Conservation (phyloP, 2,113 vertebrate genomes). For the Misgurnus anguillicaudatus region DNA sequence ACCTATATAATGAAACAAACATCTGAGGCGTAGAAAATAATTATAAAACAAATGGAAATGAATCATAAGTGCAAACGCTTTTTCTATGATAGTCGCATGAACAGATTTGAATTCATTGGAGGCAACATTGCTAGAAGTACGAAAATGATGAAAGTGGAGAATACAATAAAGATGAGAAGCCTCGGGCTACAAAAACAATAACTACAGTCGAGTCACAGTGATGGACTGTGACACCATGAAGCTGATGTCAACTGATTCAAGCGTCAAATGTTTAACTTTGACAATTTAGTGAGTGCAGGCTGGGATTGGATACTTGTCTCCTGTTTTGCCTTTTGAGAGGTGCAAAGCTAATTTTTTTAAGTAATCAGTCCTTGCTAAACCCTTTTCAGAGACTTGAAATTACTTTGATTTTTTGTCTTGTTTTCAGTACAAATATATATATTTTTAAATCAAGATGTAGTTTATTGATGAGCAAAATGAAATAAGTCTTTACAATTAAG, state of each 20-base stretch:
- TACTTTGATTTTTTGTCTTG: too few species aligned
- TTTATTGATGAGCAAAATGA: too few species aligned
- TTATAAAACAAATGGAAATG: slow-evolving; percentile 36
- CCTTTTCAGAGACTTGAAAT: too few species aligned
- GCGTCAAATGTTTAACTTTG: not conserved
- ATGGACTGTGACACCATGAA: not conserved
- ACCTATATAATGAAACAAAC: slow-evolving; percentile 20
- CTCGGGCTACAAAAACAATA: slow-evolving; percentile 32
- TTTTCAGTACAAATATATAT: too few species aligned
- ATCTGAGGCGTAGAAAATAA: slow-evolving; percentile 19
- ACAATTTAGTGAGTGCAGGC: not conserved
- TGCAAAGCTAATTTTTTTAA: too few species aligned
- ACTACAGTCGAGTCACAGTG: not conserved
- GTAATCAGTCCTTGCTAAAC: too few species aligned
- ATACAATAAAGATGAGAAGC: slow-evolving; percentile 7
- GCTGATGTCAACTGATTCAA: not conserved
- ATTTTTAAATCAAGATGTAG: too few species aligned
- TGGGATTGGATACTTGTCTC: not conserved
- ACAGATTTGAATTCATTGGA: slow-evolving; percentile 32
- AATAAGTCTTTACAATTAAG: too few species aligned
- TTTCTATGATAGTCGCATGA: slow-evolving; percentile 28
- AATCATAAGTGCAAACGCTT: slow-evolving; percentile 27
- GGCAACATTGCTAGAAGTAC: slow-evolving; percentile 23
- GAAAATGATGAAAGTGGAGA: slow-evolving; percentile 23
- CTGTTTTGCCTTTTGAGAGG: not conserved